Evolutionary conservation across 2,888 invertebrate genomes (phyloP).

Genomic region (Morpho helenor): DNA sequence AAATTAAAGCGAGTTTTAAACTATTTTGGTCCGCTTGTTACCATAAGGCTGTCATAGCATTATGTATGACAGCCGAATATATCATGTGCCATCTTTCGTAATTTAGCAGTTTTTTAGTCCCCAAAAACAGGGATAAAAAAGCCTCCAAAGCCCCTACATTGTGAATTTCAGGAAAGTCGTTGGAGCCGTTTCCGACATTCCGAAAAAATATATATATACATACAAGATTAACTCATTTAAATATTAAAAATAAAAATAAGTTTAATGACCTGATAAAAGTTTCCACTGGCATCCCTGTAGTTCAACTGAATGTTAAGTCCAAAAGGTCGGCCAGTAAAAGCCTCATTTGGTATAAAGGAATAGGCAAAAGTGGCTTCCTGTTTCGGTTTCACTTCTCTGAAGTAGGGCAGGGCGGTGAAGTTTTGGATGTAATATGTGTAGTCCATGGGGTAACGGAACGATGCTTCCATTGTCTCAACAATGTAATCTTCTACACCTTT

Average conservation of each 20-base stretch:
- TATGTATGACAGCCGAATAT: too few species aligned
- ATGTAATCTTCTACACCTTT: constrained; percentile 94
- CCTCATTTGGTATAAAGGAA: constrained; percentile 96
- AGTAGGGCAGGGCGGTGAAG: constrained; percentile 94
- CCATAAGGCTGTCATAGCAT: too few species aligned
- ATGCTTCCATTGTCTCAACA: constrained; percentile 96
- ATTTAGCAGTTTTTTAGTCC: too few species aligned
- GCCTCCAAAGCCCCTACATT: too few species aligned
- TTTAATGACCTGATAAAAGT: constrained; percentile 74
- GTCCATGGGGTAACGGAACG: constrained; percentile 99
- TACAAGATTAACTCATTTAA: too few species aligned
- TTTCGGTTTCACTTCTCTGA: constrained; percentile 91
- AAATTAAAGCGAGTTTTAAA: too few species aligned
- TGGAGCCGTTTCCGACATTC: too few species aligned
- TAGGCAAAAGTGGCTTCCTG: constrained; percentile 97
- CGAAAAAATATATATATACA: too few species aligned
- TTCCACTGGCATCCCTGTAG: constrained; percentile 88
- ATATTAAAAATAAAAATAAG: not conserved
- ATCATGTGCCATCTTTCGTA: too few species aligned
- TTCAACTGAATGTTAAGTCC: constrained; percentile 95
- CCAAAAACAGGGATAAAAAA: too few species aligned
- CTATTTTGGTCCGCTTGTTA: too few species aligned
- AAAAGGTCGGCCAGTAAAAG: constrained; percentile 98
- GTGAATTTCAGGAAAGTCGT: too few species aligned
- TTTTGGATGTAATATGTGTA: constrained; percentile 99